phyloP scores from a whole-genome alignment of 2,113 vertebrate species.

The Lepidothrix coronata region DNA sequence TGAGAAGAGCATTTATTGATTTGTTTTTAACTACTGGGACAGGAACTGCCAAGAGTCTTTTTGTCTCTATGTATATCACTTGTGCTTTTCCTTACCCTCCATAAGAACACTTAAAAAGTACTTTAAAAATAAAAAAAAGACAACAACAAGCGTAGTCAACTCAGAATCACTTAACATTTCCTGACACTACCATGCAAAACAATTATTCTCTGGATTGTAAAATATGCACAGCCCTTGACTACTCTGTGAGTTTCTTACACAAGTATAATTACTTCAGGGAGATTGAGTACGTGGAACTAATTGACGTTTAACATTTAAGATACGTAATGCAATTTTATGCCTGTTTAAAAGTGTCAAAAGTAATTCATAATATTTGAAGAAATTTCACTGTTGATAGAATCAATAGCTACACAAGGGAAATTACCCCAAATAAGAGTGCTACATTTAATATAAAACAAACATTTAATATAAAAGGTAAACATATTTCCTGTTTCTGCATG shows the following conservation, averaged over 20 bases:
- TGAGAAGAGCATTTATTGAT: background rate
- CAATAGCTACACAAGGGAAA: conserved; percentile 35
- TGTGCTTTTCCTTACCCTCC: background rate
- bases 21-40: background rate
- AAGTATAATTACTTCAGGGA: conserved; percentile 46
- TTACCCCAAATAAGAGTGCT: conserved; percentile 1
- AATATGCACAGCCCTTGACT: background rate
- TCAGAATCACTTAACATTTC: conserved; percentile 34
- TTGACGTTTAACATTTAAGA: conserved; percentile 54
- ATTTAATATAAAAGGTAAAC: background rate
- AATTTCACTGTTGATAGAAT: conserved; percentile 26
- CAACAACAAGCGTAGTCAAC: background rate
- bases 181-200: background rate
- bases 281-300: conserved; percentile 5
- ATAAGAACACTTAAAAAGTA: background rate
- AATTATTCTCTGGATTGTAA: conserved; percentile 5
- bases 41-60: background rate
- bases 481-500: background rate
- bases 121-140: background rate
- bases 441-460: background rate
- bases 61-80: background rate
- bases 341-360: conserved; percentile 41
- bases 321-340: conserved; percentile 3
- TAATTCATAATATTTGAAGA: conserved; percentile 9
- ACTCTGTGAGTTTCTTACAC: background rate